Conservation (phyloP, 2,888 invertebrate species). For the Diplolepis rosae region DNA sequence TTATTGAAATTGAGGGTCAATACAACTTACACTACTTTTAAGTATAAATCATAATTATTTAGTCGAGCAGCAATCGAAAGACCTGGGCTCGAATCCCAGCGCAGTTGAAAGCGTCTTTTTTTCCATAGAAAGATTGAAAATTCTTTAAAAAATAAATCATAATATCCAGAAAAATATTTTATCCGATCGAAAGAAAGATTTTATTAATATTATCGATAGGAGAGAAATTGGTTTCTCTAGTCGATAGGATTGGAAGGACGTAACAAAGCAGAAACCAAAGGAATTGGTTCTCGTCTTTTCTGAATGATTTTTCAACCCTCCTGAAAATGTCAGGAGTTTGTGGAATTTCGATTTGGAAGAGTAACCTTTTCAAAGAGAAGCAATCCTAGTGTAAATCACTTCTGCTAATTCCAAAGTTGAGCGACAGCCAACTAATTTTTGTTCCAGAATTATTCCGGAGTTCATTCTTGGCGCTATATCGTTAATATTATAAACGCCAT, state of each 20-base stretch:
- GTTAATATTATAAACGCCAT: slow-evolving; percentile 58
- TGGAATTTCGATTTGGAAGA: slow-evolving; percentile 22
- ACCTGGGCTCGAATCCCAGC: too few relatives aligned
- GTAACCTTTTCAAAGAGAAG: slow-evolving; percentile 5
- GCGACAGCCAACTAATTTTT: slow-evolving; percentile 54
- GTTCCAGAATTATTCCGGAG: slow-evolving; percentile 49
- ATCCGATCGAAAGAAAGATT: too few relatives aligned
- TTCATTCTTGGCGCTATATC: slow-evolving; percentile 52
- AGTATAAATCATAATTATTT: too few relatives aligned
- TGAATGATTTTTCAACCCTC: slow-evolving; percentile 21
- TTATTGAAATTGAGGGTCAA: too few relatives aligned
- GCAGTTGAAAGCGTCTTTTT: too few relatives aligned
- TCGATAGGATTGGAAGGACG: slow-evolving; percentile 7
- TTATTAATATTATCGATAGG: slow-evolving; percentile 21
- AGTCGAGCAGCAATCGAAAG: too few relatives aligned
- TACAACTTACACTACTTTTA: too few relatives aligned
- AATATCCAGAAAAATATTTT: too few relatives aligned
- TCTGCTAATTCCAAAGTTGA: slow-evolving; percentile 28
- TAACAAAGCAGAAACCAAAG: slow-evolving; percentile 31
- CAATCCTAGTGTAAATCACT: slow-evolving; percentile 38
- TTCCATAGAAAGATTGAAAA: too few relatives aligned
- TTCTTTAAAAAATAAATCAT: too few relatives aligned
- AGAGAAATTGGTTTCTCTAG: slow-evolving; percentile 16
- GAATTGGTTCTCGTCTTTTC: slow-evolving; percentile 25
- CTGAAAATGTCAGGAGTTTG: background rate